Evolutionary conservation across 2,888 invertebrate species (phyloP), one percentile per base, ranked within the genome.

Genomic region (Drosophila silvestris): DNA sequence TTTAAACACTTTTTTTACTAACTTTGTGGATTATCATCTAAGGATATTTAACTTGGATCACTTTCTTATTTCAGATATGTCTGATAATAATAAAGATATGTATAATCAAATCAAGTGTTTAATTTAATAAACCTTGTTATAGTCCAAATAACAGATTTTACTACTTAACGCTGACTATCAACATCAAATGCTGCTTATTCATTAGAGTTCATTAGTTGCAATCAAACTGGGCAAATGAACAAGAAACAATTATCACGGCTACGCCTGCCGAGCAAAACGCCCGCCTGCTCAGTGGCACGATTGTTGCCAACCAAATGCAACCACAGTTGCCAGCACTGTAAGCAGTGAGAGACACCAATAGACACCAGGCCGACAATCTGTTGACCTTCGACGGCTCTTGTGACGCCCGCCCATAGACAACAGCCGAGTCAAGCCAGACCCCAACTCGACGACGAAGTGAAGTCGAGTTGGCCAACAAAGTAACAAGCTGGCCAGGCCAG

Each of bases 221-320:
- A 91, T 91, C 91, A 87, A 88, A 81, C 69, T 70, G 74, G 70
- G 69, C 79, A 88, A 91, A 91, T 90, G 89, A 81, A 85, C 91
- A 90, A 90, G 91, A 89, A 91, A 91, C 91, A 87, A 87, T 87
- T 87, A 87, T 90, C 85, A 87, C 88, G 83, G 88, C 68, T 74
- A 91, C 91, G 90, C 86, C 86, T 70, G 81, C 57, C 77, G 44
- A 53, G 47, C 60, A 26, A 64, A 76, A 51, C 52, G 53, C 47
- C 63, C 57, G 73, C 82, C 74, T 66, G 79, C 69, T 79, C 77
- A 69, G 57, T 52, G 64, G 61, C 81, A 71, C 78, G 81, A 65
- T 64, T 77, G 51, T 47, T 47, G 26, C 47, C 68, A 50, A 68
- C 28, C 50, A 65, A n/a, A 53, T 30, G 57, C 14, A 68, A 51